A percentile compares a stretch with the other conserved stretches of the same genome.
Evolutionary conservation across 2,888 invertebrate genomes (phyloP).

Genomic region (Metalampra italica): DNA sequence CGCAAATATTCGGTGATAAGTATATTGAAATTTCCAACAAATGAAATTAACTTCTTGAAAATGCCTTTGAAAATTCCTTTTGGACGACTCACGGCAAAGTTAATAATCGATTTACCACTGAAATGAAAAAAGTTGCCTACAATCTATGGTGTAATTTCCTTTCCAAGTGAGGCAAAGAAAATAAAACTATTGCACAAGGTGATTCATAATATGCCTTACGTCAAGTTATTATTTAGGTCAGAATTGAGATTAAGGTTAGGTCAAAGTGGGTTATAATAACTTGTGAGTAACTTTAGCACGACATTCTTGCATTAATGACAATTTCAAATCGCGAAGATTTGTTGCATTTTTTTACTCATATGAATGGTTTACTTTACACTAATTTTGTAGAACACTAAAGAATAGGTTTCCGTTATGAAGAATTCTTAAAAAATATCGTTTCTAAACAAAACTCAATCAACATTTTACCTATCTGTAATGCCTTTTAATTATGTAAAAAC

Average conservation of each 20-base stretch:
- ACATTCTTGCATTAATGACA: conserved; percentile 66
- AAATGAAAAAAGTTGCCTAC: neutral
- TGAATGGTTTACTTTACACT: too few species aligned
- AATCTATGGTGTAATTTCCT: neutral
- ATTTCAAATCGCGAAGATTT: conserved; percentile 1
- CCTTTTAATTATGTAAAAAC: too few species aligned
- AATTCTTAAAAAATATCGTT: too few species aligned
- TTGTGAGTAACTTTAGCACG: conserved; percentile 50
- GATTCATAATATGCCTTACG: neutral
- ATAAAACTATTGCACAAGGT: neutral
- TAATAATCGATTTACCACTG: neutral
- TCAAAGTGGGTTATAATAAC: conserved; percentile 32
- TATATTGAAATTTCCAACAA: too few species aligned
- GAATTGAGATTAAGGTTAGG: conserved; percentile 32
- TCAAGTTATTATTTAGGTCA: conserved; percentile 32
- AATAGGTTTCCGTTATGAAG: too few species aligned
- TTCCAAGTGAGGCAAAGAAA: neutral
- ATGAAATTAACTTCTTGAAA: too few species aligned
- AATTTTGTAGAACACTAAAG: too few species aligned
- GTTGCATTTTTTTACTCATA: neutral
- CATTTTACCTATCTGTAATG: too few species aligned
- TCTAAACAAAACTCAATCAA: too few species aligned
- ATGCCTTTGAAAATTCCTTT: too few species aligned
- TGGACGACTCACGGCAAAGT: neutral
- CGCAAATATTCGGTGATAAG: too few species aligned